Base-by-base conservation (phyloP, 2,888 invertebrate species). In the Drosophila pseudotakahashii region DNA sequence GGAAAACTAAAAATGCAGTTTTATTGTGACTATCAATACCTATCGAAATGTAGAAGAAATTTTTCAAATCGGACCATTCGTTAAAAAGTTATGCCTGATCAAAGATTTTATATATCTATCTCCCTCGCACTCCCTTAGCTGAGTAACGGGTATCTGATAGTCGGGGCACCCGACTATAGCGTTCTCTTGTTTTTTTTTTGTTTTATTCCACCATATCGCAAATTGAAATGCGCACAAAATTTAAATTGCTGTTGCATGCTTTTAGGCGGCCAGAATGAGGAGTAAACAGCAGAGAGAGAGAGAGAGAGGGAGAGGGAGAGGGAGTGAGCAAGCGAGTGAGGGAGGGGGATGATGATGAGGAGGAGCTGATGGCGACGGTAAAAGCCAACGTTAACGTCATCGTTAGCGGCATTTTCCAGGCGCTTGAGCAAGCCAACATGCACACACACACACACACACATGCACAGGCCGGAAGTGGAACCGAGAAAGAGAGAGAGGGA, bases 351-450 rank as follows among this genome's bases (percentile, higher is more conserved):
- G 10, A n/a, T 10, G 30, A 14, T 16, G 60, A 19, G n/a, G 26
- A 48, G 50, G 5, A 13, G 47, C 16, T 37, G 45, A 53, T 36
- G 66, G 42, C 16, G 55, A 59, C 58, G 58, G 58, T 55, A 73
- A 61, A 42, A 48, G 66, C 52, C 59, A 66, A 45, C 73, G 48
- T 70, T 70, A 70, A 59, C 73, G 62, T 76, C 81, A 78, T 86
- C 81, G 81, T 81, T 81, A 81, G 83, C 74, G 86, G 81, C 84
- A 87, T 82, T 82, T 82, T 87, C 87, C 84, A 87, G 79, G 79
- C 77, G 75, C 81, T 82, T 82, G 82, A 81, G 78, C 82, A 86
- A 75, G 79, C 68, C 73, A 76, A 41, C 19, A 26, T 10, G 50
- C 50, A 10, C 41, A 44, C 32, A 47, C 53, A 26, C 47, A 26